A percentile compares a stretch with the other conserved stretches of the same genome.
These are phyloP conservation scores for Corella eumyota DNA, from an alignment of 23 tunicate genomes.

Conservation along the genomic window DNA sequence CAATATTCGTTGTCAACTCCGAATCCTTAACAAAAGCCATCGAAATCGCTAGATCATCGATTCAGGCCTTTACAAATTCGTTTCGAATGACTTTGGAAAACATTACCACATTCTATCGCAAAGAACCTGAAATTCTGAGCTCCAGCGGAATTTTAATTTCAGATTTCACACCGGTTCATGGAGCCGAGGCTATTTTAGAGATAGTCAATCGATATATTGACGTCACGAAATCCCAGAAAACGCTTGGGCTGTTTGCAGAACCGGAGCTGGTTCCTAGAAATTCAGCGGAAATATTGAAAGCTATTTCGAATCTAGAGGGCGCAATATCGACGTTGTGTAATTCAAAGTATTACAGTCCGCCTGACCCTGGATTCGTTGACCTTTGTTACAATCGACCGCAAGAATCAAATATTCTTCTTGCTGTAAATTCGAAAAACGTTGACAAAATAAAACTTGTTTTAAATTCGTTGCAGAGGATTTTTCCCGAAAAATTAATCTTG, in stretches of 20 bases:
- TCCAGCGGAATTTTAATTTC: too few species aligned
- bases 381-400: constrained; percentile 22
- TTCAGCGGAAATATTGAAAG: neutral
- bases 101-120: too few species aligned
- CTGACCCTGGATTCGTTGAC: constrained; percentile 1
- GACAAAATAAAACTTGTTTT: neutral
- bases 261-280: neutral
- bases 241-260: neutral
- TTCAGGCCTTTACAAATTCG: neutral
- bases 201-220: neutral
- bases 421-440: neutral
- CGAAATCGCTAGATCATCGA: neutral
- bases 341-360: neutral
- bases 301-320: neutral
- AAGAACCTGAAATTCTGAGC: too few species aligned
- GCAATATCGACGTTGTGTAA: neutral
- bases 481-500: constrained; percentile 13
- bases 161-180: neutral
- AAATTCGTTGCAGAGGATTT: constrained; percentile 7
- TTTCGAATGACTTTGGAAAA: too few species aligned
- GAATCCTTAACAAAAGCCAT: neutral
- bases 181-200: neutral
- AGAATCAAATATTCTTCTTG: neutral
- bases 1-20: too few species aligned
- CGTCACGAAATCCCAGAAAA: neutral